Base-by-base conservation (phyloP, 2,888 invertebrate genomes). In the Caenorhabditis sp. region DNA sequence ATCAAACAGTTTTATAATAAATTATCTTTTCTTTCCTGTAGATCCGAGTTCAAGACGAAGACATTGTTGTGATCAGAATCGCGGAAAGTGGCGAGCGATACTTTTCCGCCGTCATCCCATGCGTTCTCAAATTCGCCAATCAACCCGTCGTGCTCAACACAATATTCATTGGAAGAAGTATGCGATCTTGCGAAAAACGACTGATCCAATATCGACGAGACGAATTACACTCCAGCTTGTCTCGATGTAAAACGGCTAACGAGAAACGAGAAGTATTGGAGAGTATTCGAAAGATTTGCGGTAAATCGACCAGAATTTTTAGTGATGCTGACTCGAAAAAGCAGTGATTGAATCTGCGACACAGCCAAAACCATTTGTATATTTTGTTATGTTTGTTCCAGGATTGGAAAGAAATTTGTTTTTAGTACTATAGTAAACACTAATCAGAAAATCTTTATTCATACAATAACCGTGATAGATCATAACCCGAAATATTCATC, bases 171-270 rank as follows among this genome's bases (percentile, higher is more conserved):
- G 79, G 81, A 27, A 60, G 77, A 57, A 77, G 77, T 59, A 77
- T 81, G 63, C 63, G 81, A 10, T 66, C 81, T 17, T 79, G 81
- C 52, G 81, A 81, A 53, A 77, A 78, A 63, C 61, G 70, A 12
- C 58, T 81, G 31, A 59, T 81, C 21, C 12, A 53, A 17, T 67
- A 50, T 20, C 66, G 81, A 58, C 50, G 78, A n/a, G 61, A 76
- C 27, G 81, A 81, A 52, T 59, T 81, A 7, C 63, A 73, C 54
- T 23, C 57, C 3, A 58, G 61, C 3, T 59, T 73, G 25, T 25
- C 27, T 10, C 58, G 58, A 25, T 67, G 71, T 53, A 64, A 58
- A 50, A 61, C 36, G 1, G 52, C 63, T 10, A 59, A 52, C 43
- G 21, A n/a, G 38, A 21, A 17, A 17, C 38, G 12, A n/a, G 20